Conservation (phyloP, 2,888 invertebrate species). For the Strigamia maritima region DNA sequence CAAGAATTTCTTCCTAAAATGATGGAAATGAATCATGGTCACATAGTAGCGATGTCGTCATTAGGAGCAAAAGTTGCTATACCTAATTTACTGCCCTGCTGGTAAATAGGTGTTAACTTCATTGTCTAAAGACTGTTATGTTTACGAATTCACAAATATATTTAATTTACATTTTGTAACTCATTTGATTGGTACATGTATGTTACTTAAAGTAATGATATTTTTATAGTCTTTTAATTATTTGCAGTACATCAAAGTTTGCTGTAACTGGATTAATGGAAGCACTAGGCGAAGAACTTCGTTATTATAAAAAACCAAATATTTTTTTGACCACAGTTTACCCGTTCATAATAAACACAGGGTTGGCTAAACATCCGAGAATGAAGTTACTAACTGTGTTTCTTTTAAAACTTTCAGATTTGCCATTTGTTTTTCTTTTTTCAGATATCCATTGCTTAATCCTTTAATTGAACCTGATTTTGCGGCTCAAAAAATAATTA, state of each 20-base stretch:
- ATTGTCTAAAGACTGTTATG: too few species aligned
- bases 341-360: constrained; percentile 61
- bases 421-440: constrained; percentile 43
- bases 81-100: too few species aligned
- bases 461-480: constrained; percentile 61
- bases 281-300: constrained; percentile 62
- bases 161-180: too few species aligned
- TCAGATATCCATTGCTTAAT: constrained; percentile 64
- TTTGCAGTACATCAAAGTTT: constrained; percentile 61
- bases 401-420: neutral
- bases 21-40: constrained; percentile 70
- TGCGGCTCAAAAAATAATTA: constrained; percentile 61
- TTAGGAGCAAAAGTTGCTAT: too few species aligned
- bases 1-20: constrained; percentile 74
- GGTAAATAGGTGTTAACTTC: too few species aligned
- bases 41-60: constrained; percentile 73
- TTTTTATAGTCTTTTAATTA: too few species aligned
- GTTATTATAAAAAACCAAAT: constrained; percentile 59
- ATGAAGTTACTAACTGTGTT: constrained; percentile 45
- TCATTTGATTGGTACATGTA: too few species aligned
- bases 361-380: constrained; percentile 59
- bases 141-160: too few species aligned
- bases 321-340: constrained; percentile 64
- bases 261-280: constrained; percentile 65
- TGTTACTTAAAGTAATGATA: too few species aligned